Conservation (phyloP, 2,113 vertebrate species). For the Tiliqua scincoides region DNA sequence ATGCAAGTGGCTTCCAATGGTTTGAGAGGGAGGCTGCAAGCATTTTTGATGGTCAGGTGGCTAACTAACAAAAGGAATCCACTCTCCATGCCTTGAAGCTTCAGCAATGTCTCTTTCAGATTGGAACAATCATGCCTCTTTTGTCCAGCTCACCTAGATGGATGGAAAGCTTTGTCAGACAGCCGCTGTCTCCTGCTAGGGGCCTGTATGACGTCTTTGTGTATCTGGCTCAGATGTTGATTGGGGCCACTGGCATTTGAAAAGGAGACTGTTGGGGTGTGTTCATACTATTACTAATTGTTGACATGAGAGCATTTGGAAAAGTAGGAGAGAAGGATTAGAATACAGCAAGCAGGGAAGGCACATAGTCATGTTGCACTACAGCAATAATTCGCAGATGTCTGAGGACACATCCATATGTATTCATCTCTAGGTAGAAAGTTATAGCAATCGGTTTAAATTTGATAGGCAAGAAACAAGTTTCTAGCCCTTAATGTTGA, state of each 20-base stretch:
- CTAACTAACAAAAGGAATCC: neutral
- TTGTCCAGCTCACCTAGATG: neutral
- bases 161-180: neutral
- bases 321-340: neutral
- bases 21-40: neutral
- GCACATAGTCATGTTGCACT: neutral
- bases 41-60: neutral
- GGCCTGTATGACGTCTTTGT: neutral
- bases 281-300: slow-evolving; percentile 9
- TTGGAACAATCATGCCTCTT: neutral
- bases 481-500: too few species aligned
- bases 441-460: neutral
- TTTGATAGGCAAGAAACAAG: neutral
- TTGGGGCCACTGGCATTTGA: neutral
- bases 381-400: neutral
- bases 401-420: neutral
- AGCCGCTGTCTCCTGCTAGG: neutral
- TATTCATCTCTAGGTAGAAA: neutral
- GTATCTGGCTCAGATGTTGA: neutral
- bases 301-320: slow-evolving; percentile 28
- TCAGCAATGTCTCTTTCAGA: fast-evolving
- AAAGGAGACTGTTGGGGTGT: slow-evolving; percentile 9
- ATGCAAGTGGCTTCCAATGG: neutral
- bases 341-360: neutral
- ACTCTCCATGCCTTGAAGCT: neutral